Evolutionary conservation across 2,797 vertebrate species (phyloP).

Genomic region (Pristis pectinata): DNA sequence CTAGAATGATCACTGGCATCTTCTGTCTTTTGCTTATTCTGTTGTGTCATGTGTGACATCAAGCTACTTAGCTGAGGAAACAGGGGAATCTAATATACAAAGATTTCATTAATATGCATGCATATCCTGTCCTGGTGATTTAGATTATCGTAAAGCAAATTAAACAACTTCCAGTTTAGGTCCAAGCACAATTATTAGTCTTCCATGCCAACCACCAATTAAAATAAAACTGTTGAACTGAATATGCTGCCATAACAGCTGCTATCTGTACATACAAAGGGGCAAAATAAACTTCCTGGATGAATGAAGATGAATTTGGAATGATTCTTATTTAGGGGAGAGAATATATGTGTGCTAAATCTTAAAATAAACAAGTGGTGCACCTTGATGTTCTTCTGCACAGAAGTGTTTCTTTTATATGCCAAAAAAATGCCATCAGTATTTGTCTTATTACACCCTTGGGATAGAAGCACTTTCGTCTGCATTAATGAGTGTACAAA

Average conservation of each 20-base stretch:
- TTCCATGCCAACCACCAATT: not conserved
- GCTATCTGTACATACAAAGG: not conserved
- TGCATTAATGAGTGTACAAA: constrained; percentile 37
- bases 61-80: not conserved
- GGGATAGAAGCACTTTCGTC: constrained; percentile 14
- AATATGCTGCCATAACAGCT: not conserved
- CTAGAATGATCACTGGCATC: not conserved
- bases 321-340: not conserved
- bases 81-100: not conserved
- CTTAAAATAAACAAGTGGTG: not conserved
- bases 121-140: not conserved
- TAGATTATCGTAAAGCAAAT: not conserved
- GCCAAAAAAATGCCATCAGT: not conserved
- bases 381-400: not conserved
- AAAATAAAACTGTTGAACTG: not conserved
- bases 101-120: not conserved
- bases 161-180: not conserved
- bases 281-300: not conserved
- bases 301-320: not conserved
- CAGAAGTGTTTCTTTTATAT: constrained; percentile 14
- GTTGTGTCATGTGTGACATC: not conserved
- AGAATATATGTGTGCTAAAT: not conserved
- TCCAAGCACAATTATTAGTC: not conserved
- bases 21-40: not conserved
- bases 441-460: constrained; percentile 33